These are phyloP conservation scores for Chinchilla lanigera DNA, from an alignment of 2,113 vertebrate genomes.

Conservation along the genomic window DNA sequence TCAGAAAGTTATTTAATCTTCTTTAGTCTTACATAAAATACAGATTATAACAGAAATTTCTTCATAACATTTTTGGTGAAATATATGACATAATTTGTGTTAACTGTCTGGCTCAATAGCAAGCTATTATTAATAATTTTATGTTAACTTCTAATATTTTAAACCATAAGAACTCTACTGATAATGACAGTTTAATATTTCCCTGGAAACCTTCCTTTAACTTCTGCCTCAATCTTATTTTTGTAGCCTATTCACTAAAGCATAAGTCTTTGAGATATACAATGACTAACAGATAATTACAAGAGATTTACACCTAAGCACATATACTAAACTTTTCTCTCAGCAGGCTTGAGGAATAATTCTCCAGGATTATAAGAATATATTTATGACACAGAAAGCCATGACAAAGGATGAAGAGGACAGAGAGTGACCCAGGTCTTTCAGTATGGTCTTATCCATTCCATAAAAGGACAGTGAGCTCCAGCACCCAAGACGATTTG, in stretches of 20 bases:
- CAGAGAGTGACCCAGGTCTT: neutral
- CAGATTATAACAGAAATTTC: neutral
- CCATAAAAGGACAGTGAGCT: neutral
- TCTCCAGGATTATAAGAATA: neutral
- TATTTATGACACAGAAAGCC: neutral
- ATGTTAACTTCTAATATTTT: conserved; percentile 10
- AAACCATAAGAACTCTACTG: neutral
- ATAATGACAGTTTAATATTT: neutral
- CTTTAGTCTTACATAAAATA: neutral
- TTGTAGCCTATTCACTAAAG: neutral
- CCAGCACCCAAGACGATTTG: neutral
- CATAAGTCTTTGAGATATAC: neutral
- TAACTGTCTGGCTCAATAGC: neutral
- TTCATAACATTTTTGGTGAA: neutral
- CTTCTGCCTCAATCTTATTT: neutral
- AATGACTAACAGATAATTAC: neutral
- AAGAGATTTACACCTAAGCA: neutral
- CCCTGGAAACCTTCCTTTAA: neutral
- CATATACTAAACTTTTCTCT: neutral
- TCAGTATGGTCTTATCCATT: neutral
- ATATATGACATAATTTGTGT: neutral
- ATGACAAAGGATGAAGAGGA: neutral
- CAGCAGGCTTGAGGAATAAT: neutral
- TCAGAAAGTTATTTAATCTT: neutral
- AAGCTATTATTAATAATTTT: neutral